Evolutionary conservation across 2,888 invertebrate genomes (phyloP), one percentile per base, ranked within the genome.

Genomic region (Therioaphis trifolii): DNA sequence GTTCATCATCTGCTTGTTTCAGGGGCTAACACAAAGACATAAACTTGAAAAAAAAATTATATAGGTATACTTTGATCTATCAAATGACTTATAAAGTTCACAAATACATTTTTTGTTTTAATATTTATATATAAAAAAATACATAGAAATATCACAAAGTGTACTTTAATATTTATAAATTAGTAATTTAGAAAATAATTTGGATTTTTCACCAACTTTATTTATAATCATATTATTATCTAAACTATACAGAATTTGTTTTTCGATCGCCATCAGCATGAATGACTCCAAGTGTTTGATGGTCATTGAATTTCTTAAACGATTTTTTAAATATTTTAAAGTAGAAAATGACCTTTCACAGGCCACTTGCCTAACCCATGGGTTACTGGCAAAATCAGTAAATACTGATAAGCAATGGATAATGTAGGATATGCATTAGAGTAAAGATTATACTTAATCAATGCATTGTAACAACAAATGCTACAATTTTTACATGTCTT

Each of bases 291-390:
- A 61, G 7, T 43, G 76, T 46, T 61, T 21, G 12, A 12, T 61
- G 11, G 76, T 40, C 61, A 76, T 58, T 58, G 61, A 24, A 76
- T 63, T 76, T 76, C 76, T 35, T 14, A 61, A n/a, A 18, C 61
- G 18, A 12, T 40, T 76, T 76, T 76, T 76, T 24, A 61, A 40
- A 63, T 61, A 63, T 63, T 76, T 63, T n/a, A n/a, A n/a, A n/a
- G n/a, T n/a, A n/a, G n/a, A n/a, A n/a, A n/a, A n/a, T n/a, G n/a
- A n/a, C n/a, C 61, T 15, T 63, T 58, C 21, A 76, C 76, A 58
- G 5, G 76, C 58, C n/a, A 76, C 61, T 58, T 61, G 61, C n/a
- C n/a, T n/a, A n/a, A n/a, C n/a, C n/a, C n/a, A n/a, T n/a, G n/a
- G 7, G 40, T 43, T 58, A 76, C 61, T 1, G 76, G 46, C 11